Evolutionary conservation across 2,888 invertebrate species (phyloP).

Genomic region (Fragum fragum): DNA sequence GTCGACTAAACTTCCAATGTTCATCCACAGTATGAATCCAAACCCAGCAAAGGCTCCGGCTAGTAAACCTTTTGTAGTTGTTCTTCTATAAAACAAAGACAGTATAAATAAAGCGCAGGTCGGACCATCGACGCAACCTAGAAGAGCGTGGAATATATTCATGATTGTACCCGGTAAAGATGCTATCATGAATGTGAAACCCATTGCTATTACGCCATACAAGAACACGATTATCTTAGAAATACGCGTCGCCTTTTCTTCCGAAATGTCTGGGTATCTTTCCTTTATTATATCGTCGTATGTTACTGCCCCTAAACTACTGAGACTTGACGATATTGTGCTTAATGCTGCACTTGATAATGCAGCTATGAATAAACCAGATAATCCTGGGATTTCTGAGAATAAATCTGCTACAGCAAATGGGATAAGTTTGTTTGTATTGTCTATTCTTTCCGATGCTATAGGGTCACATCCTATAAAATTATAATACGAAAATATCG

Average conservation of each 20-base stretch:
- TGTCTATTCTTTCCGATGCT: constrained; percentile 25
- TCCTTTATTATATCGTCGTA: constrained; percentile 27
- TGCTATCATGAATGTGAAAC: constrained; percentile 25
- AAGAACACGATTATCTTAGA: constrained; percentile 37
- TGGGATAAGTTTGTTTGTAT: constrained; percentile 45
- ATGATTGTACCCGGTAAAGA: neutral
- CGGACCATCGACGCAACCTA: too few relatives aligned
- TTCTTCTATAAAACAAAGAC: constrained; percentile 25
- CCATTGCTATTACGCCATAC: constrained; percentile 36
- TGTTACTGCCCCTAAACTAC: neutral
- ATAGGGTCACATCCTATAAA: constrained; percentile 41
- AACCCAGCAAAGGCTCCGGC: constrained; percentile 29
- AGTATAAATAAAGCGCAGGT: constrained; percentile 34
- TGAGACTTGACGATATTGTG: constrained; percentile 33
- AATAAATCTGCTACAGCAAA: too few relatives aligned
- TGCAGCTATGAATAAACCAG: constrained; percentile 45
- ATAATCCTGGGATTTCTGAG: constrained; percentile 36
- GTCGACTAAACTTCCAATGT: constrained; percentile 28
- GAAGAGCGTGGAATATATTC: neutral
- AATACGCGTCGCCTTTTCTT: constrained; percentile 28
- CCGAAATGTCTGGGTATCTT: constrained; percentile 13
- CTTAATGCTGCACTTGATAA: constrained; percentile 52
- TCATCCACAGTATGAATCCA: too few relatives aligned
- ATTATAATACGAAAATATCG: constrained; percentile 48
- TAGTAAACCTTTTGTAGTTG: constrained; percentile 42